These are phyloP conservation scores for Cydia strobilella DNA, from an alignment of 1,140 invertebrate species.

Conservation along the genomic window DNA sequence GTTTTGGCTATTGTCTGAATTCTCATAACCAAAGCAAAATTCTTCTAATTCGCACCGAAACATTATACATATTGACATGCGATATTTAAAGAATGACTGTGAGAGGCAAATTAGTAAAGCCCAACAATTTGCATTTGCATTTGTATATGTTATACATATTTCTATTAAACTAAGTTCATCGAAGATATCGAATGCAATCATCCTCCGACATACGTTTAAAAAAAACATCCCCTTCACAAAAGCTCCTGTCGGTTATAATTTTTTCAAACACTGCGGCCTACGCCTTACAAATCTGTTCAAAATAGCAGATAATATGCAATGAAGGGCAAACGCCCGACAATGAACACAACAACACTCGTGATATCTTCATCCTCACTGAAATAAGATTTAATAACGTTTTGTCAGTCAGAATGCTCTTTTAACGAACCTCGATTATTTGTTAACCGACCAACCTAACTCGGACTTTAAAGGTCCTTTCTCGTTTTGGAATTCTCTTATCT, in stretches of 20 bases:
- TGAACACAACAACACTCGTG: constrained; percentile 47
- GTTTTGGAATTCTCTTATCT: neutral
- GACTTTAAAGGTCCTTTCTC: constrained; percentile 38
- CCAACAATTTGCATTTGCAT: no score
- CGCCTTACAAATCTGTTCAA: constrained; percentile 24
- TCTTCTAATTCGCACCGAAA: no score
- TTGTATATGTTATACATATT: no score
- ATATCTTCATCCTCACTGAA: constrained; percentile 57
- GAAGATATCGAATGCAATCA: neutral
- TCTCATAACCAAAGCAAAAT: no score
- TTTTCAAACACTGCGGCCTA: neutral
- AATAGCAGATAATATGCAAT: constrained; percentile 33
- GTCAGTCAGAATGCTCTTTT: constrained; percentile 71
- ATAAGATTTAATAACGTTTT: constrained; percentile 76
- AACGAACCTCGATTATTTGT: constrained; percentile 56
- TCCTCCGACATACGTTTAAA: neutral
- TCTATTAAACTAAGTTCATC: neutral
- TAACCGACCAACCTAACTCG: constrained; percentile 46
- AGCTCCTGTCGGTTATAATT: neutral
- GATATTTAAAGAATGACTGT: no score
- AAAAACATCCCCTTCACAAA: constrained; percentile 11
- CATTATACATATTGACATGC: no score
- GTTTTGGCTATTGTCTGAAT: no score
- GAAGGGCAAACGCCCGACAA: constrained; percentile 50
- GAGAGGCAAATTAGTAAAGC: no score